These are phyloP conservation scores for Gallinago jamesoni DNA, from an alignment of 2,113 vertebrate species.

Conservation along the genomic window DNA sequence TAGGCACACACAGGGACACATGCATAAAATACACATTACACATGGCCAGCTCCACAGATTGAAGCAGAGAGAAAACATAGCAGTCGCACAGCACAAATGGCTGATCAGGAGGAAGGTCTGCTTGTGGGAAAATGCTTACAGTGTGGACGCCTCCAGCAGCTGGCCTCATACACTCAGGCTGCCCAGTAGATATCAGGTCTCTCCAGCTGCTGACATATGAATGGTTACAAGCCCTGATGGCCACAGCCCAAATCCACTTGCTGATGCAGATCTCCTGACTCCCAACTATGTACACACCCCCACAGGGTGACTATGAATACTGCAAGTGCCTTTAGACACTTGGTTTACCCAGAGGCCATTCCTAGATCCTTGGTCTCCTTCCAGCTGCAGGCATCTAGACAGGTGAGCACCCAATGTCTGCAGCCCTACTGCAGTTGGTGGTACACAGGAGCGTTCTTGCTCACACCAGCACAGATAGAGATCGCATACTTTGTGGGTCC, in stretches of 20 bases:
- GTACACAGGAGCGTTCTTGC: not conserved
- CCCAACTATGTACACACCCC: accelerated
- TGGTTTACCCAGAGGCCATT: not conserved
- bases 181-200: no score
- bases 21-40: no score
- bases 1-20: accelerated
- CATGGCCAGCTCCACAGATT: no score
- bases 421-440: not conserved
- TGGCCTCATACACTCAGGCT: not conserved
- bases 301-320: no score
- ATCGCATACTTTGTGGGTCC: not conserved
- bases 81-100: not conserved
- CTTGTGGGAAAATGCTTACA: not conserved
- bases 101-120: not conserved
- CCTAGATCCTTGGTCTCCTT: not conserved
- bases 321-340: not conserved
- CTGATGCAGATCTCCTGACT: not conserved
- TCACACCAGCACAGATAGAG: not conserved
- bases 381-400: not conserved
- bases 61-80: not conserved
- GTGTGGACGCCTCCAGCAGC: not conserved
- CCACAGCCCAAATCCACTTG: not conserved
- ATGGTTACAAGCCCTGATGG: not conserved
- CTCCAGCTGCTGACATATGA: not conserved
- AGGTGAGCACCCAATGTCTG: not conserved